Evolutionary conservation across 2,797 vertebrate species (phyloP).

Genomic region (Heliangelus exortis): DNA sequence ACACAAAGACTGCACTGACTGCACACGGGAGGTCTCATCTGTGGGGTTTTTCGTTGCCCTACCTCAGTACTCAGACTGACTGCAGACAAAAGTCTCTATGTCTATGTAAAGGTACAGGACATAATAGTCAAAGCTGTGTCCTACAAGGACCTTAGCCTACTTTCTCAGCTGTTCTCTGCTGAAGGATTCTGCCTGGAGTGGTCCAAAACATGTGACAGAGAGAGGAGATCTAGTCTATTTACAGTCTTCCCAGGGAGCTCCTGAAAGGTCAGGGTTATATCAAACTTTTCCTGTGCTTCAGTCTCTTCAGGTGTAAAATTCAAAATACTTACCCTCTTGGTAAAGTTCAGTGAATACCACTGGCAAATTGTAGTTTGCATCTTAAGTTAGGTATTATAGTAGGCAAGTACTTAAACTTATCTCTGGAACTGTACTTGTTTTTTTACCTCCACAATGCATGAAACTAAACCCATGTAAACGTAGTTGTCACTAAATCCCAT

Average conservation of each 20-base stretch:
- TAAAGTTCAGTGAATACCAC: background rate
- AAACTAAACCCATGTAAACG: background rate
- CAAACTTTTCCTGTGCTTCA: background rate
- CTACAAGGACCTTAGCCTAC: background rate
- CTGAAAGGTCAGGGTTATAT: rapidly evolving
- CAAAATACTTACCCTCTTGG: background rate
- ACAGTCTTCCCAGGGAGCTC: background rate
- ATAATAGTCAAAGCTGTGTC: background rate
- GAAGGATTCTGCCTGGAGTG: background rate
- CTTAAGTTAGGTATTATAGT: background rate
- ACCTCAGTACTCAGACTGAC: background rate
- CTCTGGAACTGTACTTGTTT: too few species aligned
- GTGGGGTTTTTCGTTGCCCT: background rate
- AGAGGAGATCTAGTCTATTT: background rate
- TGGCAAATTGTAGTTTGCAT: background rate
- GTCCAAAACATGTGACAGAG: background rate
- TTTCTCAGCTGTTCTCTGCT: background rate
- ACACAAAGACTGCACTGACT: background rate
- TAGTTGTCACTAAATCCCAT: background rate
- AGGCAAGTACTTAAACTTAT: background rate
- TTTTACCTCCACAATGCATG: background rate
- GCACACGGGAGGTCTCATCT: background rate
- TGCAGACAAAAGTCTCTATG: background rate
- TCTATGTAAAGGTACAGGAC: background rate
- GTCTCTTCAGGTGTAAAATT: background rate